phyloP scores from a whole-genome alignment of 2,888 invertebrate genomes.

The Nycteola revayana region DNA sequence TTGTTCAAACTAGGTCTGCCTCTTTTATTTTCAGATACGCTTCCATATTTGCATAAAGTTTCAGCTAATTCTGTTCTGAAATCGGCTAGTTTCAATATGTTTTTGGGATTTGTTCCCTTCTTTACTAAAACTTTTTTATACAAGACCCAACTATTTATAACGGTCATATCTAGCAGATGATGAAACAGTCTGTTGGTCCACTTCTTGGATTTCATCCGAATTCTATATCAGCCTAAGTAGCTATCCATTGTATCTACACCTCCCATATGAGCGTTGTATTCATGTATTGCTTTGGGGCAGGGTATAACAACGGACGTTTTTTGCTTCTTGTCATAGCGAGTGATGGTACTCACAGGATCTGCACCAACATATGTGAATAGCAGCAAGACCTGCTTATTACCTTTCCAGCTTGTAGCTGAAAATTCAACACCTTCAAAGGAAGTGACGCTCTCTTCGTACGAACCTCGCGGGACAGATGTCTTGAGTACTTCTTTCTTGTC shows the following conservation, averaged over 20 bases:
- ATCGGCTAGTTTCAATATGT: constrained; percentile 37
- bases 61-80: constrained; percentile 41
- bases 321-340: constrained; percentile 1
- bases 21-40: constrained; percentile 35
- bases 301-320: background rate
- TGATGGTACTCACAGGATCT: background rate
- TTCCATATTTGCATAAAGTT: constrained; percentile 38
- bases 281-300: background rate
- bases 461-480: constrained; percentile 9
- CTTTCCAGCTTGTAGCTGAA: constrained; percentile 3
- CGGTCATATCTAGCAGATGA: constrained; percentile 2
- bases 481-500: constrained; percentile 12
- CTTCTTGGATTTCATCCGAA: no score
- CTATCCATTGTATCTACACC: no score
- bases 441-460: constrained; percentile 12
- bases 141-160: constrained; percentile 1
- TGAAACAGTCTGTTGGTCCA: constrained; percentile 2
- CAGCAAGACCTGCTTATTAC: no score
- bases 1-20: constrained; percentile 34
- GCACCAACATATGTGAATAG: no score
- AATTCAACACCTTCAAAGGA: constrained; percentile 3
- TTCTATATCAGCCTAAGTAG: no score
- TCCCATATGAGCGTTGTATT: constrained; percentile 1
- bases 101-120: constrained; percentile 6
- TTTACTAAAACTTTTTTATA: constrained; percentile 1